These are phyloP conservation scores for Varanus komodoensis DNA, from an alignment of 2,113 vertebrate genomes.

Conservation along the genomic window DNA sequence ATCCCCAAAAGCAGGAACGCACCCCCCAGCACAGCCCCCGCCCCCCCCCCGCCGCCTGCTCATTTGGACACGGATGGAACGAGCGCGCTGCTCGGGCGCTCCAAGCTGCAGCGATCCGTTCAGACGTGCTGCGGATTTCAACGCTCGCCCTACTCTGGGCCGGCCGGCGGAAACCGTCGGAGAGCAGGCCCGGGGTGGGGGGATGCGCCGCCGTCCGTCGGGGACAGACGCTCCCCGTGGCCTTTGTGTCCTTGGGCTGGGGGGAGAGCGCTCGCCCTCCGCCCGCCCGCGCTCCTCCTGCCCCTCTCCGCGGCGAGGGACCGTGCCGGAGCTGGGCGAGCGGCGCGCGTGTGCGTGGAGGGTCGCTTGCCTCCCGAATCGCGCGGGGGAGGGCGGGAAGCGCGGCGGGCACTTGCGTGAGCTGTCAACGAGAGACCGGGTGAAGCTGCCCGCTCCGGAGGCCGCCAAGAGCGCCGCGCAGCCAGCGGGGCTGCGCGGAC, in stretches of 20 bases:
- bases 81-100: not conserved
- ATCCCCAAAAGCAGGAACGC: too few species aligned
- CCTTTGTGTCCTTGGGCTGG: not conserved
- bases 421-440: not conserved
- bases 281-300: not conserved
- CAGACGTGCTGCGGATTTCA: not conserved
- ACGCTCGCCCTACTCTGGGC: not conserved
- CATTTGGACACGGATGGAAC: not conserved
- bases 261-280: not conserved
- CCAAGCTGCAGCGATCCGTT: not conserved
- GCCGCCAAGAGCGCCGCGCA: not conserved
- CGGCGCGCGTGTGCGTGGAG: too few species aligned
- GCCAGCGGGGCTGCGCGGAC: not conserved
- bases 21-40: not conserved
- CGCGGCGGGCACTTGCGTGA: too few species aligned
- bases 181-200: not conserved
- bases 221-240: not conserved
- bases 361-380: not conserved
- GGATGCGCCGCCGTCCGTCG: not conserved
- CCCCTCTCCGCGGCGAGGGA: not conserved
- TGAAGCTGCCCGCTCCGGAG: not conserved
- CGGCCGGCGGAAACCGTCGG: not conserved
- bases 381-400: not conserved
- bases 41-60: rapidly evolving
- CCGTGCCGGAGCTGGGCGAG: not conserved